Conservation (phyloP, 1,140 invertebrate species). For the Popillia japonica region DNA sequence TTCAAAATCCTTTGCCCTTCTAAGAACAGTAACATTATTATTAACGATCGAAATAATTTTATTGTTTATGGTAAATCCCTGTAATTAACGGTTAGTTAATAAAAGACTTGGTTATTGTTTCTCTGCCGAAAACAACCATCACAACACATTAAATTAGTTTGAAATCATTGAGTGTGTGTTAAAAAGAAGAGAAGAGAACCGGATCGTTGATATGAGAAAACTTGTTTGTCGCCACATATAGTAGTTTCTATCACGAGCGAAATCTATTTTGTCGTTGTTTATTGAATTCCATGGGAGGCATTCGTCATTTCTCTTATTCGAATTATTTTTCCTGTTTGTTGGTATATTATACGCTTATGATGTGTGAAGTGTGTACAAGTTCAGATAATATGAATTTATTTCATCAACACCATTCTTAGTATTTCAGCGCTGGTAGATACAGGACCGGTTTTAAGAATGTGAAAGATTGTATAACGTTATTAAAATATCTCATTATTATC, state of each 20-base stretch:
- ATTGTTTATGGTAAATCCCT: too few relatives aligned
- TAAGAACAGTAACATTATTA: too few relatives aligned
- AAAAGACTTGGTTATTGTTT: background rate
- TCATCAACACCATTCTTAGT: constrained; percentile 18
- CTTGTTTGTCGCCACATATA: background rate
- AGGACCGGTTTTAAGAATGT: constrained; percentile 9
- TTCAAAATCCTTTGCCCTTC: too few relatives aligned
- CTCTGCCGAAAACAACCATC: background rate
- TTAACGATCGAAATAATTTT: too few relatives aligned
- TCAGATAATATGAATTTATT: constrained; percentile 1
- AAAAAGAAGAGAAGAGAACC: background rate
- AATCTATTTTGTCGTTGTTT: background rate
- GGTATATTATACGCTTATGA: background rate
- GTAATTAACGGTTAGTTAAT: too few relatives aligned
- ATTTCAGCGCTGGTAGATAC: background rate
- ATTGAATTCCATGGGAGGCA: background rate
- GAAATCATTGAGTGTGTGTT: too few relatives aligned
- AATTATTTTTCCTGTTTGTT: background rate
- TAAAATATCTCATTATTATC: constrained; percentile 16
- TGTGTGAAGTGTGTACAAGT: constrained; percentile 3
- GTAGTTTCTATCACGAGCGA: background rate
- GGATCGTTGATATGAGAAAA: background rate
- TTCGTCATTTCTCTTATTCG: background rate
- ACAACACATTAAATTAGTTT: background rate
- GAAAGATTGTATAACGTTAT: constrained; percentile 15